Base-by-base conservation (phyloP, 1,140 invertebrate genomes). In the Ylistrum balloti region DNA sequence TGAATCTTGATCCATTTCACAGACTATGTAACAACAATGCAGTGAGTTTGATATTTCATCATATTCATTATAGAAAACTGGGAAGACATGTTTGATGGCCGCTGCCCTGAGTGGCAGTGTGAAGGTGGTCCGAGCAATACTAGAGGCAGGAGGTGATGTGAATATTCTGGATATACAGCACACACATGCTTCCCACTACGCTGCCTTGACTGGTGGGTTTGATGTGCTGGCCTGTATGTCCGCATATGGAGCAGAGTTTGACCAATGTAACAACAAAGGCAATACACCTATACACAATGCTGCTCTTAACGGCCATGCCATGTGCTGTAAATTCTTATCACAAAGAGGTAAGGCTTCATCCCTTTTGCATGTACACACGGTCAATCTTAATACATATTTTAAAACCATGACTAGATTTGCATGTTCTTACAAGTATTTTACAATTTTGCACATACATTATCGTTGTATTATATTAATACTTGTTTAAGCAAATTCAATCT, bases 241-340 rank as follows among this genome's bases (percentile, higher is more conserved):
- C 28, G 96, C 94, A 0, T 96, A 94, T 91, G 94, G 95, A 86
- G 96, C 96, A n/a, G 91, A 96, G 85, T 96, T 96, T 94, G 95
- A 96, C 89, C 93, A 94, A 33, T 90, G 91, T n/a, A 95, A 96
- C 86, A 91, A 93, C 87, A 94, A 95, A 86, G 94, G 94, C 10
- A 96, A 96, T 88, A 96, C 93, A 28, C 96, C 96, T 74, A 92
- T 96, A 35, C 96, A 96, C 89, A 89, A 94, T 86, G 95, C 96
- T 85, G 95, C 96, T 11, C 91, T 91, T 32, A 92, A 92, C 41
- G 95, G 96, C 15, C 94, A 95, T 86, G 95, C 92, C 13, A 94
- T 94, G 93, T 96, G 95, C 90, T 95, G 95, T 90, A 95, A 95
- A 90, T 96, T 96, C 91, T 90, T 96, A 5, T 94, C 92, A 86